phyloP scores from a whole-genome alignment of 2,888 invertebrate genomes.

The Ennomos erosarius region DNA sequence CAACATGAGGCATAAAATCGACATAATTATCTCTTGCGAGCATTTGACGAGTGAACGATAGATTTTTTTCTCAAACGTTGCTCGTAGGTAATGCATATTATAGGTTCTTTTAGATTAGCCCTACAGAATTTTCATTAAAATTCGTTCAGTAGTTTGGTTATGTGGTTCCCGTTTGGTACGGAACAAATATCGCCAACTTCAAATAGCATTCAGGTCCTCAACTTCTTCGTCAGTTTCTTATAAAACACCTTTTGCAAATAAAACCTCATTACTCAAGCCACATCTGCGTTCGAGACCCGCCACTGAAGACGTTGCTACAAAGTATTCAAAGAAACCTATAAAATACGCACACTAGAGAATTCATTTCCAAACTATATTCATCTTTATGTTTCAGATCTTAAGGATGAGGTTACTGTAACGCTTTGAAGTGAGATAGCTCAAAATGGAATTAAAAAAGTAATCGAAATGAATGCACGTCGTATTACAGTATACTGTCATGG shows the following conservation, averaged over 20 bases:
- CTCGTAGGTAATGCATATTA: too few species aligned
- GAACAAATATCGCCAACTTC: not conserved
- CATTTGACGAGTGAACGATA: too few species aligned
- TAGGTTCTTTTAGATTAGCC: too few species aligned
- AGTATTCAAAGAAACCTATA: constrained; percentile 63
- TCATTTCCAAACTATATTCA: constrained; percentile 30
- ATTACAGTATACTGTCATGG: not conserved
- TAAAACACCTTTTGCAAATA: constrained; percentile 52
- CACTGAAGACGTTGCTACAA: constrained; percentile 51
- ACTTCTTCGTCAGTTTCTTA: constrained; percentile 1
- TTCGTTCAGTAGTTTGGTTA: too few species aligned
- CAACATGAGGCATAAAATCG: too few species aligned
- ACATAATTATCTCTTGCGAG: too few species aligned
- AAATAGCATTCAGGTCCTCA: not conserved
- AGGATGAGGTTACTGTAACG: constrained; percentile 36
- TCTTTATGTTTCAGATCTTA: constrained; percentile 31
- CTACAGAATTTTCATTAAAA: too few species aligned
- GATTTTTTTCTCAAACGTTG: too few species aligned
- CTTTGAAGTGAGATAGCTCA: constrained; percentile 51
- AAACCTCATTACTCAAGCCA: constrained; percentile 72
- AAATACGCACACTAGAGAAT: constrained; percentile 41
- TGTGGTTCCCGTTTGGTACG: too few species aligned
- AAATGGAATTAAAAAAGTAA: constrained; percentile 58
- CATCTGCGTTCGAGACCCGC: constrained; percentile 65
- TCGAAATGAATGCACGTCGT: constrained; percentile 81